Evolutionary conservation across 1,140 invertebrate genomes (phyloP).

Genomic region (Cephus cinctus): DNA sequence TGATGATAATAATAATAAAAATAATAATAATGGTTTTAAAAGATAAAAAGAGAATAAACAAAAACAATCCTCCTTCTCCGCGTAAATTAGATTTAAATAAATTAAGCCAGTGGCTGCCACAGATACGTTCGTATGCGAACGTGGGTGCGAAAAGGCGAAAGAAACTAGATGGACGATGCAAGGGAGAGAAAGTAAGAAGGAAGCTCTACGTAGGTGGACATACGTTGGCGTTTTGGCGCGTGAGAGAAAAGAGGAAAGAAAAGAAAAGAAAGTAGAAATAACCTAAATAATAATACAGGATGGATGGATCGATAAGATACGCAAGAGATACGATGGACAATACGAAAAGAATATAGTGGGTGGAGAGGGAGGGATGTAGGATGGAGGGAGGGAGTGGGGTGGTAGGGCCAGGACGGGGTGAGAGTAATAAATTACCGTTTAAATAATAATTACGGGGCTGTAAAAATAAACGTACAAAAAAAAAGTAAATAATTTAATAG

Average conservation of each 20-base stretch:
- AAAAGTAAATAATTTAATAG: constrained; percentile 49
- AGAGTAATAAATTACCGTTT: constrained; percentile 38
- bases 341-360: not conserved
- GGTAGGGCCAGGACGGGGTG: not conserved
- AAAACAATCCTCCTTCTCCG: no score
- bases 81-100: constrained; percentile 29
- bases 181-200: no score
- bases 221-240: not conserved
- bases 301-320: no score
- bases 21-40: no score
- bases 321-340: not conserved
- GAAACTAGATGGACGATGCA: constrained; percentile 23
- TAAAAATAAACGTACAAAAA: constrained; percentile 40
- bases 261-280: no score
- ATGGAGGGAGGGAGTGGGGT: not conserved
- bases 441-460: constrained; percentile 43
- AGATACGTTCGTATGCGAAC: constrained; percentile 30
- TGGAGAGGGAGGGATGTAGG: not conserved
- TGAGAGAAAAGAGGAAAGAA: not conserved
- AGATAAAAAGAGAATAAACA: constrained; percentile 5
- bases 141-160: constrained; percentile 32
- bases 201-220: no score
- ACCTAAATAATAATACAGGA: no score
- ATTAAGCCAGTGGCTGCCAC: constrained; percentile 43
- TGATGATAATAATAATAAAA: no score